Percentiles rank a stretch among this genome's conserved stretches.
These are phyloP conservation scores for Bovichtus variegatus DNA, from an alignment of 2,797 vertebrate species.

Conservation along the genomic window DNA sequence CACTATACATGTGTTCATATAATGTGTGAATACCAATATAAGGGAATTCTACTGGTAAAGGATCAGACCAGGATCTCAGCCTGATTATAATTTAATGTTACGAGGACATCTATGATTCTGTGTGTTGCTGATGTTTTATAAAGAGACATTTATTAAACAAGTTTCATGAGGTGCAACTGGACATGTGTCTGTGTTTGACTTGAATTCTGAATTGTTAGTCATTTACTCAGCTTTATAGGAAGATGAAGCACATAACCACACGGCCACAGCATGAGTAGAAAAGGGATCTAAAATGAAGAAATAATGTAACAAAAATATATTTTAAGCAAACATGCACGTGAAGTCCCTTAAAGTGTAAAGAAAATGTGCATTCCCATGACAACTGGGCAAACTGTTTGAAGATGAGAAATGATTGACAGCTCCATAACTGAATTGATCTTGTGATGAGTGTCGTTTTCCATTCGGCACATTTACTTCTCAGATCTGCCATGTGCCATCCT, in stretches of 20 bases:
- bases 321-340: no score
- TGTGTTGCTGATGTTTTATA: conserved; percentile 8
- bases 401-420: neutral
- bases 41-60: neutral
- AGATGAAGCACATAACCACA: neutral
- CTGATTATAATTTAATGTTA: neutral
- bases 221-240: neutral
- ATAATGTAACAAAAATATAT: no score
- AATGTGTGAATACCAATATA: neutral
- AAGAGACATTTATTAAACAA: conserved; percentile 14
- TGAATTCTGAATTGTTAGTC: neutral
- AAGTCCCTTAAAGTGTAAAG: no score
- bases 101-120: neutral
- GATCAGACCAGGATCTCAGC: neutral
- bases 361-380: neutral
- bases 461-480: neutral
- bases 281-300: no score
- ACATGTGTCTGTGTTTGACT: neutral
- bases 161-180: neutral
- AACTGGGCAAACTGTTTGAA: neutral
- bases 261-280: neutral
- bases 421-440: neutral
- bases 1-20: neutral
- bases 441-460: no score
- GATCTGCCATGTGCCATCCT: no score